phyloP scores from a whole-genome alignment of 2,888 invertebrate genomes.

The Bedellia somnulentella region DNA sequence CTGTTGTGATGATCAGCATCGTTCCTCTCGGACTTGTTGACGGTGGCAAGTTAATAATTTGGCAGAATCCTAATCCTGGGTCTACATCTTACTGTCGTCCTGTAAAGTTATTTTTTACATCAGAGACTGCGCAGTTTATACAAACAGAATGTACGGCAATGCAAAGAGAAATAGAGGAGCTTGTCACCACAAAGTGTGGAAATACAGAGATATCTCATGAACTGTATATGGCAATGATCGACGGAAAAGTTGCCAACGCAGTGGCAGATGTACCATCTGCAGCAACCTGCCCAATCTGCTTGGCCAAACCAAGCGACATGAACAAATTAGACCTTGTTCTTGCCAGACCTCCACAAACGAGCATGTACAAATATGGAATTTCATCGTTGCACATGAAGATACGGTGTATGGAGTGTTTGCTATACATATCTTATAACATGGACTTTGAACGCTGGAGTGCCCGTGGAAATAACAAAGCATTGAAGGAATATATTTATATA shows the following conservation, averaged over 20 bases:
- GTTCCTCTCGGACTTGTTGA: too few species aligned
- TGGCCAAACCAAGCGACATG: constrained; percentile 1
- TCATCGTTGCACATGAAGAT: neutral
- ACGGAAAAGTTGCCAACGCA: constrained; percentile 13
- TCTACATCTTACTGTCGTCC: too few species aligned
- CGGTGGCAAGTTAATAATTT: too few species aligned
- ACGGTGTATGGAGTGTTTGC: neutral
- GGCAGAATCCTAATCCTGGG: too few species aligned
- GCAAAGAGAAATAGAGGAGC: too few species aligned
- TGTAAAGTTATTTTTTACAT: too few species aligned
- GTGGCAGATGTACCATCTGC: neutral
- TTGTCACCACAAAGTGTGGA: neutral
- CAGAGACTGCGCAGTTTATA: too few species aligned
- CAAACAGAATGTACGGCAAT: too few species aligned
- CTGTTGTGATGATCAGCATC: too few species aligned
- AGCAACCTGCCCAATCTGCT: too few species aligned
- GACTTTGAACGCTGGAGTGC: neutral
- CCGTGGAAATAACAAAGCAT: neutral
- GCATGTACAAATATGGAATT: neutral
- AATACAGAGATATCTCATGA: neutral
- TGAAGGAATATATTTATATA: too few species aligned
- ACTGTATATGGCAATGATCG: constrained; percentile 1
- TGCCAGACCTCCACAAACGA: neutral
- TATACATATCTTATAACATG: constrained; percentile 1
- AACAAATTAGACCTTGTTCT: neutral